Evolutionary conservation across 1,140 invertebrate species (phyloP).

Genomic region (Formica selysi): DNA sequence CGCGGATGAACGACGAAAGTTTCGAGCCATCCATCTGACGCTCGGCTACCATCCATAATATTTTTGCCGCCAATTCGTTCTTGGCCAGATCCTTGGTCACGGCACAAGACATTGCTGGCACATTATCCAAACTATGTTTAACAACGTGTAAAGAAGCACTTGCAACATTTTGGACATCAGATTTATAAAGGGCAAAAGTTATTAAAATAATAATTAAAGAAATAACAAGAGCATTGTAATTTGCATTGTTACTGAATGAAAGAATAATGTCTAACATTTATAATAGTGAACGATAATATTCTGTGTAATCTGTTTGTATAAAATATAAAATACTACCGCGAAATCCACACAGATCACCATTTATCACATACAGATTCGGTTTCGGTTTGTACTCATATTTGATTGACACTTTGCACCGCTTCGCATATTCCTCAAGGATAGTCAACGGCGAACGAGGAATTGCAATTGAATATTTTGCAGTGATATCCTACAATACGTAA

Average conservation of each 20-base stretch:
- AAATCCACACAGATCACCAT: slow-evolving; percentile 67
- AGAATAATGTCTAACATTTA: not conserved
- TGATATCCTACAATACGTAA: slow-evolving; percentile 42
- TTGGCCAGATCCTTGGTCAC: slow-evolving; percentile 51
- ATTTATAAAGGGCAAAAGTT: not conserved
- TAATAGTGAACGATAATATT: slow-evolving; percentile 6
- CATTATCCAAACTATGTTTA: slow-evolving; percentile 60
- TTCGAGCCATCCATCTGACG: slow-evolving; percentile 68
- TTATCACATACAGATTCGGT: slow-evolving; percentile 59
- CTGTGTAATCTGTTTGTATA: not conserved
- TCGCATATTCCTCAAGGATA: slow-evolving; percentile 65
- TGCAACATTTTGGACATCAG: slow-evolving; percentile 34
- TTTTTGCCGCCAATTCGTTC: slow-evolving; percentile 63
- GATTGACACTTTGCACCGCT: slow-evolving; percentile 56
- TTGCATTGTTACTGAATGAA: not conserved
- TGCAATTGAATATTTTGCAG: slow-evolving; percentile 1
- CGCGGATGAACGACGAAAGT: not conserved
- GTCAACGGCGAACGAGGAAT: slow-evolving; percentile 18
- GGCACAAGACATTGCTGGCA: slow-evolving; percentile 55
- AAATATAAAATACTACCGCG: slow-evolving; percentile 51
- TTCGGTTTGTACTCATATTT: slow-evolving; percentile 48
- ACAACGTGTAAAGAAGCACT: slow-evolving; percentile 44
- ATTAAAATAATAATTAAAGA: slow-evolving; percentile 6
- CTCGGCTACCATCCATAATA: slow-evolving; percentile 68
- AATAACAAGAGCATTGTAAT: not conserved